Base-by-base conservation (phyloP, 2,113 vertebrate genomes). In the Anarhynchus alexandrinus region DNA sequence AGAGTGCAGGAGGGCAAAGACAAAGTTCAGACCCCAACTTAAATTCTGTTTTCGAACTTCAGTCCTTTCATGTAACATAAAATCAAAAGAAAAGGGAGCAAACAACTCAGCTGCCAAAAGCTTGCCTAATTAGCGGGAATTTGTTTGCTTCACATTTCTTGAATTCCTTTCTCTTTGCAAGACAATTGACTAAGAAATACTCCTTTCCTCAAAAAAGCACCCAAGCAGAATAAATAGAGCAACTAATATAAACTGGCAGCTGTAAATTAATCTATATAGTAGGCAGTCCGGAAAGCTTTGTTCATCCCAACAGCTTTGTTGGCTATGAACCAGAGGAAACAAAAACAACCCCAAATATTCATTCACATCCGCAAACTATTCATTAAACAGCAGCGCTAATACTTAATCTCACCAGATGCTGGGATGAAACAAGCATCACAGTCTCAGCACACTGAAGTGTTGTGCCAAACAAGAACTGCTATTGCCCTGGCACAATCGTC, bases 181-280 rank as follows among this genome's bases (percentile, higher is more conserved):
- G 83, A 94, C 87, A 96, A 96, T 62, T 64, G 58, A 79, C 77
- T 91, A 89, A 87, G 90, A 90, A 95, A 89, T 69, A 95, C 71
- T 95, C 78, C 92, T 88, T 76, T 92, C 74, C 67, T 96, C 93
- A 81, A 72, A 94, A 77, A 95, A 82, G 82, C 93, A 97, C 85
- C 66, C 82, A 93, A 76, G 93, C 76, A 96, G 93, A 96, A 93
- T 90, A 97, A 97, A 95, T 67, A 87, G 69, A 93, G 95, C 81
- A 84, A 92, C 92, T 96, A 96, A 96, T 95, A 92, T 76, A 95
- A 95, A 88, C 82, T 97, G 96, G 88, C 95, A 96, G 88, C 77
- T 94, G 70, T 82, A 92, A 96, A 96, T 86, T 93, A 90, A 96
- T 87, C 92, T 86, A 73, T 82, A 65, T 83, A 93, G 91, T 13